Base-by-base conservation (phyloP, 2,797 vertebrate genomes). In the Manis crassicaudata region DNA sequence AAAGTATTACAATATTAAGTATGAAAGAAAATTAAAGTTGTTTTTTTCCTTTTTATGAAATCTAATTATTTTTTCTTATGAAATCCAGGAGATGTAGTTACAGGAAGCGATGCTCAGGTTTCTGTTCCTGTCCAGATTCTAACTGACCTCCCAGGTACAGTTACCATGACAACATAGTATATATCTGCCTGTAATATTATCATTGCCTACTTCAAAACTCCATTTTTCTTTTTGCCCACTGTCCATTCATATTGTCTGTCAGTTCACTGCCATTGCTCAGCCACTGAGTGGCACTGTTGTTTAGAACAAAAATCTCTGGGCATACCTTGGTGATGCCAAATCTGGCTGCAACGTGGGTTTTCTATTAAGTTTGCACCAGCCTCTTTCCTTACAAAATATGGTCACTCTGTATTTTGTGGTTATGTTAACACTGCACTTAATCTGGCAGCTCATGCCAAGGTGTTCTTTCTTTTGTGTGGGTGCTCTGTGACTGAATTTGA, bases 141-240 rank as follows among this genome's bases (percentile, higher is more conserved):
- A 96, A 98, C 98, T 98, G 99, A 99, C 97, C 98, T 98, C 97
- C 98, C 99, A 99, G 99, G 99, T 99, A 99, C 97, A 95, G 98
- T 98, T 98, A 68, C 97, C 89, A 97, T 97, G 98, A 97, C 98
- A 97, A 98, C 94, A 3, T 76, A 98, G 88, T 63, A 86, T 94
- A 21, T 63, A 50, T 90, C 50, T 60, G 18, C n/a, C 67, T 80
- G 46, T 87, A 37, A 65, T 81, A 52, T 76, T 84, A 32, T 83
- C 95, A 63, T 68, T 90, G 77, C 92, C 46, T 90, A 73, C 50
- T 94, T 68, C 29, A 84, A 32, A 83, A 29, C 3, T 91, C 98
- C 94, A 27, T 84, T 87, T 76, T 67, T 87, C 79, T 86, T 65
- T 87, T 32, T 40, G 52, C 52, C 84, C 86, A 29, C 8, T 90